A percentile compares a stretch with the other conserved stretches of the same genome.
These are phyloP conservation scores for Scolopax rusticola DNA, from an alignment of 2,797 vertebrate genomes.

Conservation along the genomic window DNA sequence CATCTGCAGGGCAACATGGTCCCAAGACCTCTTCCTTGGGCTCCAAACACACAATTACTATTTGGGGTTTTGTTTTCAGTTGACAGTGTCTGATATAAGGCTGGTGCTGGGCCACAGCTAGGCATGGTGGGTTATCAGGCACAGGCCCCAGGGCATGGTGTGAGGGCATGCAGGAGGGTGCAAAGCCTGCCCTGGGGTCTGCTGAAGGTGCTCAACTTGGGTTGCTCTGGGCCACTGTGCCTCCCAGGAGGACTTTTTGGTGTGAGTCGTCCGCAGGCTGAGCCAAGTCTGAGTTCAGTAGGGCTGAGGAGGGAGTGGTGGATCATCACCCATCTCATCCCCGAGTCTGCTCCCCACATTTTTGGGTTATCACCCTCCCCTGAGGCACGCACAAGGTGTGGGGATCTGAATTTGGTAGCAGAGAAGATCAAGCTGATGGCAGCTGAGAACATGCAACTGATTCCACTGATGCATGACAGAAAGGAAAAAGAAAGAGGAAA, in stretches of 20 bases:
- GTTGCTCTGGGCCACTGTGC: no score
- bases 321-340: neutral
- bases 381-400: neutral
- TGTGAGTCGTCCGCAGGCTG: neutral
- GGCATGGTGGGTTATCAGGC: neutral
- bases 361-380: neutral
- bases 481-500: neutral
- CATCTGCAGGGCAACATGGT: neutral
- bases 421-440: neutral
- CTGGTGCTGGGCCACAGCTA: neutral
- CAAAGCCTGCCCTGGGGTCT: neutral
- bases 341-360: neutral
- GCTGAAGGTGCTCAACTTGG: neutral
- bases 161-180: neutral
- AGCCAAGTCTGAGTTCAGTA: neutral
- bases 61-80: neutral
- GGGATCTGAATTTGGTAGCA: neutral
- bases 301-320: neutral
- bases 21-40: neutral
- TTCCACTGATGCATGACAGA: neutral
- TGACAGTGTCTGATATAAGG: neutral
- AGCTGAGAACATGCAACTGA: neutral
- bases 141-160: accelerated
- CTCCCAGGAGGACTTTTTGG: neutral
- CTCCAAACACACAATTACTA: neutral